Evolutionary conservation across 1,140 invertebrate species (phyloP).

Genomic region (Drosophila burlai): DNA sequence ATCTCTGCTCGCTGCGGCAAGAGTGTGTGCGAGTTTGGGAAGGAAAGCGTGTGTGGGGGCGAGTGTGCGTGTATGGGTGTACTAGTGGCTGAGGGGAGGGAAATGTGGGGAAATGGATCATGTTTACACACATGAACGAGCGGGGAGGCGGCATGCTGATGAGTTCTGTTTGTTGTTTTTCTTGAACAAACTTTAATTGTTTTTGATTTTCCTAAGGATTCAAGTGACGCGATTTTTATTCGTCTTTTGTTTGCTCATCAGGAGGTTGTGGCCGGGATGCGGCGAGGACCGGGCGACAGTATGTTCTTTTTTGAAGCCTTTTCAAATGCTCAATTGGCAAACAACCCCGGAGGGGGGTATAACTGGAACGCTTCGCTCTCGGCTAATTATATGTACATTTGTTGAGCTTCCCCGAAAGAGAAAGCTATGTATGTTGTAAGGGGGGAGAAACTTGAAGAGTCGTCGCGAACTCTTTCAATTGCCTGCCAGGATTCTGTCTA

Average conservation of each 20-base stretch:
- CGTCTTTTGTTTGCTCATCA: conserved; percentile 36
- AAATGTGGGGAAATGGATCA: conserved; percentile 36
- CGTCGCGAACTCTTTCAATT: conserved; percentile 28
- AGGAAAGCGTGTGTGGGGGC: not conserved
- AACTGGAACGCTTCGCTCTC: conserved; percentile 31
- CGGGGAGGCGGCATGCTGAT: conserved; percentile 47
- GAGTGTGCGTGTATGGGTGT: conserved; percentile 8
- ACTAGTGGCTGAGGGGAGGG: conserved; percentile 8
- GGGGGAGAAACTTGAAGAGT: not conserved
- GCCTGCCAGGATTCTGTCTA: conserved; percentile 20
- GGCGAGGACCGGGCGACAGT: conserved; percentile 8
- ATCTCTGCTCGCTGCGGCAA: no score
- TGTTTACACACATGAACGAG: conserved; percentile 65
- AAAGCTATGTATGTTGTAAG: not conserved
- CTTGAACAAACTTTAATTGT: conserved; percentile 83
- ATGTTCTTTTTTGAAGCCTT: conserved; percentile 63
- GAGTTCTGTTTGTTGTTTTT: conserved; percentile 82
- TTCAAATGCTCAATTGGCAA: conserved; percentile 61
- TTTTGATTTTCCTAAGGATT: conserved; percentile 82
- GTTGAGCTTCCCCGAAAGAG: conserved; percentile 56
- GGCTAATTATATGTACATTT: conserved; percentile 81
- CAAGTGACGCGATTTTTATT: conserved; percentile 70
- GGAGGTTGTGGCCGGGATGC: conserved; percentile 3
- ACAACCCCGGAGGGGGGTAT: conserved; percentile 38
- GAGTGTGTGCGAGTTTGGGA: conserved; percentile 7